Conservation (phyloP, 2,797 vertebrate genomes). For the Phataginus tricuspis region DNA sequence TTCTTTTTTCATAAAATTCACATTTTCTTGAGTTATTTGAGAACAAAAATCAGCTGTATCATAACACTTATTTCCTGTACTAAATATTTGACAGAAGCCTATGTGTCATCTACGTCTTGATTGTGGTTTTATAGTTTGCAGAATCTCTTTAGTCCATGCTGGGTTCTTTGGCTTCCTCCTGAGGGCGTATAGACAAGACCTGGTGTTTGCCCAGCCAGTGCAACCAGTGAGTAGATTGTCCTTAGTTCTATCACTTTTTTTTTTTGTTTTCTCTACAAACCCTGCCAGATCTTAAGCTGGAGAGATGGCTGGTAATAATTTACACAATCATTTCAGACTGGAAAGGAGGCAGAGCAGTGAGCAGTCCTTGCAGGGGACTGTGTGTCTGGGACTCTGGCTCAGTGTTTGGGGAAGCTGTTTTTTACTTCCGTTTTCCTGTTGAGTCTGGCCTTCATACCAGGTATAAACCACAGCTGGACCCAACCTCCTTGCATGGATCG, state of each 20-base stretch:
- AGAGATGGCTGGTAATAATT: neutral
- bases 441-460: neutral
- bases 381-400: neutral
- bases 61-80: neutral
- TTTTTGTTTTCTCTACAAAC: neutral
- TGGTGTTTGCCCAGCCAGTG: neutral
- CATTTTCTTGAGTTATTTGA: conserved; percentile 15
- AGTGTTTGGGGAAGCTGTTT: neutral
- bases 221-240: neutral
- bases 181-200: neutral
- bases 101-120: neutral
- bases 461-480: neutral
- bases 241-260: neutral
- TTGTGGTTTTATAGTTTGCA: neutral
- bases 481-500: neutral
- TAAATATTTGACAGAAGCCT: conserved; percentile 28
- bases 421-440: conserved; percentile 19
- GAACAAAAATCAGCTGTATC: neutral
- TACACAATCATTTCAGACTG: neutral
- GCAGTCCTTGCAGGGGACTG: neutral
- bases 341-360: neutral
- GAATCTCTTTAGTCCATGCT: neutral
- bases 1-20: conserved; percentile 22
- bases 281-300: neutral
- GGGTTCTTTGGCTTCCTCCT: neutral